Conservation (phyloP, 1,140 invertebrate species). For the Heterodera schachtii region DNA sequence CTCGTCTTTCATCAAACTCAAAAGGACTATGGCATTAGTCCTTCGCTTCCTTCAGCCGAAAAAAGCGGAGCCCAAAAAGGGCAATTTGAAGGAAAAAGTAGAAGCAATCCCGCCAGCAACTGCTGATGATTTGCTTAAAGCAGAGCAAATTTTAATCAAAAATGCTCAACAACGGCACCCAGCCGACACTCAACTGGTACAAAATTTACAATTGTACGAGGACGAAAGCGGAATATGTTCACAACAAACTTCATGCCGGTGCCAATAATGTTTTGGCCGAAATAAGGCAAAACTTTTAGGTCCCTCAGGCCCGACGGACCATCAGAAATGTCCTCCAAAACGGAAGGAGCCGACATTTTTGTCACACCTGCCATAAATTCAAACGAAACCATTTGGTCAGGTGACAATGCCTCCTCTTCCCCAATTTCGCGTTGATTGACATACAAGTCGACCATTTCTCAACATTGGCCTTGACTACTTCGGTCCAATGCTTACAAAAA, state of each 20-base stretch:
- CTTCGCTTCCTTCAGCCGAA: not conserved
- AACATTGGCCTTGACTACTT: too few relatives aligned
- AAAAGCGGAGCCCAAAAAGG: not conserved
- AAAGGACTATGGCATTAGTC: not conserved
- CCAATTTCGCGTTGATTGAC: too few relatives aligned
- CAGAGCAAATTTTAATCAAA: slow-evolving; percentile 14
- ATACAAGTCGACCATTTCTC: too few relatives aligned
- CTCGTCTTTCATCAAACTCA: not conserved
- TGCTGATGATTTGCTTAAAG: not conserved
- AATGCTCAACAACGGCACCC: slow-evolving; percentile 12
- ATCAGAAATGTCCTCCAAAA: not conserved
- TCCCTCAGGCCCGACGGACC: slow-evolving; percentile 19
- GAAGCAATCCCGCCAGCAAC: not conserved
- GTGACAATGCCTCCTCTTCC: too few relatives aligned
- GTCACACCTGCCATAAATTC: not conserved
- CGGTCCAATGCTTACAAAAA: too few relatives aligned
- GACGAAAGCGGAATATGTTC: slow-evolving; percentile 34
- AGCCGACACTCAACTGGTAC: not conserved
- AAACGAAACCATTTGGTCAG: too few relatives aligned
- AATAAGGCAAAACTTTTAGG: slow-evolving; percentile 18
- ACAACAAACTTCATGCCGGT: slow-evolving; percentile 24
- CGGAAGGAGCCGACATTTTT: not conserved
- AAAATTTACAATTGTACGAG: slow-evolving; percentile 17
- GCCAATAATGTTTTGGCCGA: slow-evolving; percentile 2
- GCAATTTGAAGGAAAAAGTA: slow-evolving; percentile 6